These are phyloP conservation scores for Vulpes vulpes DNA, from an alignment of 2,113 vertebrate genomes.

Conservation along the genomic window DNA sequence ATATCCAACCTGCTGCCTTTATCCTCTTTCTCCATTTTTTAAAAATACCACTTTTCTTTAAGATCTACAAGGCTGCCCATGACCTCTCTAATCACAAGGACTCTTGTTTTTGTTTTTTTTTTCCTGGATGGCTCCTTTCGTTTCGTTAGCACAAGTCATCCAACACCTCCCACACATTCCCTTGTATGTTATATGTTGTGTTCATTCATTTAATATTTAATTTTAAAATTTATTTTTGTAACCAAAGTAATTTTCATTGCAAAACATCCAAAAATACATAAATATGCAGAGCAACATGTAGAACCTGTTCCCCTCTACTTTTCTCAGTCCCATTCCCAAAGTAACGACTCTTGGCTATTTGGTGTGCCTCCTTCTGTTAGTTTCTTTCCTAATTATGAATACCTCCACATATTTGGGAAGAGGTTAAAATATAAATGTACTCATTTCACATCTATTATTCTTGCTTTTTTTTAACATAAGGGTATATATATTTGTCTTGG, in stretches of 20 bases:
- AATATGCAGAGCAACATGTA: neutral
- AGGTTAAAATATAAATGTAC: neutral
- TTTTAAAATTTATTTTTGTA: constrained; percentile 37
- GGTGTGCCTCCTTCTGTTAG: neutral
- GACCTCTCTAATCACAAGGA: neutral
- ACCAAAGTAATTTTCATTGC: constrained; percentile 44
- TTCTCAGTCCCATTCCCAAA: neutral
- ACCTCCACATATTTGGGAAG: neutral
- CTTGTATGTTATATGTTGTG: neutral
- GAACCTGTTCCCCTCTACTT: neutral
- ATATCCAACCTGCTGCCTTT: neutral
- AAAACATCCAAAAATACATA: neutral
- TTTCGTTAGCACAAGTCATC: constrained; percentile 14
- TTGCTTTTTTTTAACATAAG: neutral
- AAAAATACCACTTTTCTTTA: neutral
- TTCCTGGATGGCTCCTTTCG: neutral
- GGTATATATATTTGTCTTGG: constrained; percentile 17
- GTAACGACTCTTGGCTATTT: neutral
- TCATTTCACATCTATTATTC: neutral
- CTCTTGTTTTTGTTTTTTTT: too few relatives aligned
- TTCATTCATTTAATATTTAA: neutral
- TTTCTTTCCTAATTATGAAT: constrained; percentile 4
- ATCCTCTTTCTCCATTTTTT: neutral
- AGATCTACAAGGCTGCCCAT: neutral
- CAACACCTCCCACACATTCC: neutral